Percentiles rank a stretch among this genome's conserved stretches.
These are phyloP conservation scores for Manis javanica DNA, from an alignment of 2,797 vertebrate species.

Conservation along the genomic window DNA sequence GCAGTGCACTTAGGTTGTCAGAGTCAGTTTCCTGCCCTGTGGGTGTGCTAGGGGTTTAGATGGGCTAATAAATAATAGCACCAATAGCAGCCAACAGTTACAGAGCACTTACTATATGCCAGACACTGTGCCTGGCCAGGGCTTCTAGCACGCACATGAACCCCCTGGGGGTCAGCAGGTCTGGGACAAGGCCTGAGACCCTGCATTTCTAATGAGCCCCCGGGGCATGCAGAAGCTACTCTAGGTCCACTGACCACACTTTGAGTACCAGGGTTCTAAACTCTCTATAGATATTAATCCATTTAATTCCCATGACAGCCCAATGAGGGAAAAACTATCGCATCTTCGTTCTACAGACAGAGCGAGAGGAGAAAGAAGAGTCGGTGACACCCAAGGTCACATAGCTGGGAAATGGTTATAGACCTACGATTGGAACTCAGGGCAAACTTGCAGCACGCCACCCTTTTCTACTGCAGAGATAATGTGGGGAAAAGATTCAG, in stretches of 20 bases:
- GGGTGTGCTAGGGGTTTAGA: neutral
- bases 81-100: constrained; percentile 3
- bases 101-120: neutral
- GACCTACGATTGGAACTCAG: neutral
- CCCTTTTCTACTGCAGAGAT: neutral
- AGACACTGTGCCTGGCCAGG: neutral
- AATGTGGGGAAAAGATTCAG: neutral
- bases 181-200: neutral
- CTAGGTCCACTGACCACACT: neutral
- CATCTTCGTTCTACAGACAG: neutral
- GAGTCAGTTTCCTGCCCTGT: constrained; percentile 14
- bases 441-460: neutral
- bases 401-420: neutral
- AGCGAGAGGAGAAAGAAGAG: neutral
- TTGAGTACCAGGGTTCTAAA: neutral
- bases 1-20: neutral
- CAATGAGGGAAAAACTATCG: neutral
- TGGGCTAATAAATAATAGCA: constrained; percentile 62
- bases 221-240: neutral
- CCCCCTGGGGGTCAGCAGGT: neutral
- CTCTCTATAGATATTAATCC: neutral
- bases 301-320: neutral
- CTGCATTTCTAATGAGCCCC: neutral
- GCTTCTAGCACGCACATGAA: neutral
- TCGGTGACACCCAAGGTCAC: neutral